phyloP scores from a whole-genome alignment of 2,888 invertebrate genomes.

The Agrochola lychnidis region DNA sequence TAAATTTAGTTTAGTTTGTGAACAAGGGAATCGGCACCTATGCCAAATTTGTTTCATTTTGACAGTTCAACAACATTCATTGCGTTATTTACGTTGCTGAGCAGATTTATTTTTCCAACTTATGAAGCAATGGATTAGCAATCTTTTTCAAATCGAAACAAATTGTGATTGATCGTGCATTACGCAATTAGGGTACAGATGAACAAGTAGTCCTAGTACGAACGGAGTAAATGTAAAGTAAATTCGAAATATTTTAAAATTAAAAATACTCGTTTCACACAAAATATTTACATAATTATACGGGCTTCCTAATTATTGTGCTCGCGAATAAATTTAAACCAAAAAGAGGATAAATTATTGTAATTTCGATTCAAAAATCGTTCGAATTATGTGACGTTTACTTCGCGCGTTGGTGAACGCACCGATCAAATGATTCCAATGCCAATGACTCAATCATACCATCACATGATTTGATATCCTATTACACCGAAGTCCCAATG shows the following conservation, averaged over 20 bases:
- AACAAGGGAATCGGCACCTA: too few relatives aligned
- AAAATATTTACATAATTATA: not conserved
- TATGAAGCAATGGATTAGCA: too few relatives aligned
- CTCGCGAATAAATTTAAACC: not conserved
- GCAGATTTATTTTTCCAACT: too few relatives aligned
- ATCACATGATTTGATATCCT: constrained; percentile 61
- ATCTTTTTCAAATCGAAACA: too few relatives aligned
- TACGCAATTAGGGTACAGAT: too few relatives aligned
- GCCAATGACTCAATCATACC: constrained; percentile 45
- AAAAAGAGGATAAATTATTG: not conserved
- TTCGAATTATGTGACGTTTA: not conserved
- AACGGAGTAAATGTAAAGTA: not conserved
- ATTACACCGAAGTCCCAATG: constrained; percentile 55
- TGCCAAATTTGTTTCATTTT: too few relatives aligned
- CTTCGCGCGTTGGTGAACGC: not conserved
- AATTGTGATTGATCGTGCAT: too few relatives aligned
- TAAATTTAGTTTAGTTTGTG: too few relatives aligned
- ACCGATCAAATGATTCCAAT: constrained; percentile 22
- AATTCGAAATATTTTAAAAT: not conserved
- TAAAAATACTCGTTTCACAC: not conserved
- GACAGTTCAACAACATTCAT: too few relatives aligned
- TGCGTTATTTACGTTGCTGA: too few relatives aligned
- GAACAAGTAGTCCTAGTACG: not conserved
- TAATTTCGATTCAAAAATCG: not conserved
- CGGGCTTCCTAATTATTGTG: too few relatives aligned